Conservation (phyloP, 1,140 invertebrate species). For the Scaptomyza pallida region DNA sequence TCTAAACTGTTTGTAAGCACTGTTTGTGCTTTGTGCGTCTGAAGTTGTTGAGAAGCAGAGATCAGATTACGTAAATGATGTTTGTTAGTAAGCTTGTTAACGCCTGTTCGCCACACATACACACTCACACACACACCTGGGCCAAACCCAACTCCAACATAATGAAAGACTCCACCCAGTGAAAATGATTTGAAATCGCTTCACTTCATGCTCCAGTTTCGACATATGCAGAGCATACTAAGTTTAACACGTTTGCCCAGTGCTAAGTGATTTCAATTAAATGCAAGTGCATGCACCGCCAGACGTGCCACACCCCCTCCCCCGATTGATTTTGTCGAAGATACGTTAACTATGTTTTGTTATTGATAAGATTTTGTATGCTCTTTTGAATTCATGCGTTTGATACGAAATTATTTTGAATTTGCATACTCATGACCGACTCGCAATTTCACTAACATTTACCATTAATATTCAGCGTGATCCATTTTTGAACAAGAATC, state of each 20-base stretch:
- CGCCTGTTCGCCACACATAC: conserved; percentile 1
- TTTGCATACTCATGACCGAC: too few species aligned
- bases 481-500: too few species aligned
- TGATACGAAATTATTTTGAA: too few species aligned
- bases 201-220: conserved; percentile 29
- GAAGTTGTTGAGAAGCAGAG: background rate
- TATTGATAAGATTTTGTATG: too few species aligned
- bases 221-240: conserved; percentile 21
- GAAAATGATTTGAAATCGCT: background rate
- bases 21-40: conserved; percentile 6
- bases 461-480: too few species aligned
- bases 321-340: too few species aligned
- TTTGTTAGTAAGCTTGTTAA: conserved; percentile 32
- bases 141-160: background rate
- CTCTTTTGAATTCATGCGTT: too few species aligned
- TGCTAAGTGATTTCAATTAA: conserved; percentile 40
- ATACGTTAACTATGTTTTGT: too few species aligned
- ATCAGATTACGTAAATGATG: conserved; percentile 10
- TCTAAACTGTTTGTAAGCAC: conserved; percentile 15
- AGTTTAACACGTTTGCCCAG: conserved; percentile 1
- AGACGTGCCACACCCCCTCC: conserved; percentile 26
- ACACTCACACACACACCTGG: background rate
- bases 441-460: too few species aligned
- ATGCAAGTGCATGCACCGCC: conserved; percentile 22
- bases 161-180: background rate